phyloP scores from a whole-genome alignment of 2,888 invertebrate species.

The Orthosia incerta region DNA sequence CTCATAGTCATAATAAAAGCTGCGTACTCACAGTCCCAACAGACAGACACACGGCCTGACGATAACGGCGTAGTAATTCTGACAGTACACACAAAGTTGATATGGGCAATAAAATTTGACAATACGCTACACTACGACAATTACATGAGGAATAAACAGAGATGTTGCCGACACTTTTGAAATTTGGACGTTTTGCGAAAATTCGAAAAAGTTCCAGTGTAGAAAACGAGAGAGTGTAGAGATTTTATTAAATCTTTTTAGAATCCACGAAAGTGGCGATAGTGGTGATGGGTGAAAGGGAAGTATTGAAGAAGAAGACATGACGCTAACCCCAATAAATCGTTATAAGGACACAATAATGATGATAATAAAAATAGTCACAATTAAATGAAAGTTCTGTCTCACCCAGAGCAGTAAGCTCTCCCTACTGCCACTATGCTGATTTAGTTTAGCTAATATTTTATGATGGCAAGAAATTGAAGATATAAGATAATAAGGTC shows the following conservation, averaged over 20 bases:
- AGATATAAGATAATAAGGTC: too few relatives aligned
- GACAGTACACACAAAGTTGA: conserved; percentile 80
- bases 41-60: conserved; percentile 52
- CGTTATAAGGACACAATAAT: too few relatives aligned
- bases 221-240: too few relatives aligned
- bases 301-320: too few relatives aligned
- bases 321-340: too few relatives aligned
- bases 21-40: conserved; percentile 19
- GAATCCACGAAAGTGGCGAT: neutral
- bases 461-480: too few relatives aligned
- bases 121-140: conserved; percentile 83
- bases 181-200: conserved; percentile 5
- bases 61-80: conserved; percentile 60
- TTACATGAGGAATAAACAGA: conserved; percentile 82
- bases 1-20: conserved; percentile 24
- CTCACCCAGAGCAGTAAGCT: neutral
- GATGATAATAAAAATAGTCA: neutral
- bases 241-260: neutral
- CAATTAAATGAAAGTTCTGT: neutral
- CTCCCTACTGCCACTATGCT: neutral
- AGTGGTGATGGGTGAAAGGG: too few relatives aligned
- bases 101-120: conserved; percentile 88
- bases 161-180: conserved; percentile 67
- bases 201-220: neutral
- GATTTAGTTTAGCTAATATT: too few relatives aligned